Conservation (phyloP, 2,113 vertebrate genomes). For the Hemiscyllium ocellatum region DNA sequence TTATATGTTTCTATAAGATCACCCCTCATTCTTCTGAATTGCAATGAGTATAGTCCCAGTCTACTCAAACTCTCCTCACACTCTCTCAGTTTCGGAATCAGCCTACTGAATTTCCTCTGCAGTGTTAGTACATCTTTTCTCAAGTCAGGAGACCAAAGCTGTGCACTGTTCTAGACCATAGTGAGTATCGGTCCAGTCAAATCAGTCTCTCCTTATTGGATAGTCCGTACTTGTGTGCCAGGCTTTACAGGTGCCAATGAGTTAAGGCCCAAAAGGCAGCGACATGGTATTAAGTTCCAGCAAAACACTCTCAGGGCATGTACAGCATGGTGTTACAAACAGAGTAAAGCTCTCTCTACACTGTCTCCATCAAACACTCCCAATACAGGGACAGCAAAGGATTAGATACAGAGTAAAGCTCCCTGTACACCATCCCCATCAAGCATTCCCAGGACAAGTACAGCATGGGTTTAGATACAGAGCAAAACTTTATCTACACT, state of each 20-base stretch:
- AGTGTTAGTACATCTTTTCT: too few relatives aligned
- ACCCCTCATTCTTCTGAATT: too few relatives aligned
- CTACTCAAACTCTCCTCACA: too few relatives aligned
- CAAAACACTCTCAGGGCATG: neutral
- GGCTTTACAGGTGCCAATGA: neutral
- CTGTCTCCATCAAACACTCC: neutral
- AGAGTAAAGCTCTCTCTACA: neutral
- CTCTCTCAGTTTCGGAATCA: too few relatives aligned
- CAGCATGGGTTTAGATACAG: neutral
- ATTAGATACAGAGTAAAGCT: neutral
- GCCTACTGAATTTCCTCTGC: too few relatives aligned
- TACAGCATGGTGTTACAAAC: neutral
- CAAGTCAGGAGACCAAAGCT: too few relatives aligned
- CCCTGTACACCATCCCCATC: neutral
- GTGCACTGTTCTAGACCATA: too few relatives aligned
- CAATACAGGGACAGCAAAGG: neutral
- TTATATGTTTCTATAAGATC: too few relatives aligned
- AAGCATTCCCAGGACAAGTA: neutral
- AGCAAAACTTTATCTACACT: neutral
- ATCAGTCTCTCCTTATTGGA: too few relatives aligned
- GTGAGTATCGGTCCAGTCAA: too few relatives aligned
- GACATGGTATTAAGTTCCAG: neutral
- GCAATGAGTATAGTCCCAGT: too few relatives aligned
- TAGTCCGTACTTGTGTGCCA: neutral
- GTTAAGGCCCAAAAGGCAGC: neutral